These are phyloP conservation scores for Dendroctonus valens DNA, from an alignment of 1,140 invertebrate genomes.

Conservation along the genomic window DNA sequence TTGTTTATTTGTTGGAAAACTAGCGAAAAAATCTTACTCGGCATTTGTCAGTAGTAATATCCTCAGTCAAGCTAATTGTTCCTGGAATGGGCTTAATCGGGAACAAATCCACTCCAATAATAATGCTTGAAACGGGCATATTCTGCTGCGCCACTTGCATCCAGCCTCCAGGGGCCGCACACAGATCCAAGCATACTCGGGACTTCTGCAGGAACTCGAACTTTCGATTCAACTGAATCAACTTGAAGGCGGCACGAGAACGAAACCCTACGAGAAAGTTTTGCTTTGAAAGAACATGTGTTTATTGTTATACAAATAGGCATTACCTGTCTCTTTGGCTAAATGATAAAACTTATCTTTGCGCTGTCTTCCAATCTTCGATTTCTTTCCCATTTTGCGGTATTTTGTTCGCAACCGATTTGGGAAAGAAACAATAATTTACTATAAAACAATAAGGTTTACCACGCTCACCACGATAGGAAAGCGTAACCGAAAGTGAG, in stretches of 20 bases:
- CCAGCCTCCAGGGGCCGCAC: slow-evolving; percentile 99
- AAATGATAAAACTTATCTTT: slow-evolving; percentile 98
- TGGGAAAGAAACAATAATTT: not conserved
- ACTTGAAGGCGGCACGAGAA: slow-evolving; percentile 97
- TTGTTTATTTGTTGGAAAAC: too few relatives aligned
- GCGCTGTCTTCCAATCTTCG: slow-evolving; percentile 95
- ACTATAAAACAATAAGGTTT: not conserved
- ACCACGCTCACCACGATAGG: not conserved
- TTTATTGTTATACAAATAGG: not conserved
- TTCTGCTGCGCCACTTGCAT: slow-evolving; percentile 99
- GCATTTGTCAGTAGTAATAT: slow-evolving; percentile 96
- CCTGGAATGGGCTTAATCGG: slow-evolving; percentile 92
- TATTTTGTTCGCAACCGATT: not conserved
- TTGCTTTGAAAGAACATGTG: slow-evolving; percentile 1
- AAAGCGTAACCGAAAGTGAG: too few relatives aligned
- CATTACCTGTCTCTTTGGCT: slow-evolving; percentile 94
- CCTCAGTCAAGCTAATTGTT: slow-evolving; percentile 85
- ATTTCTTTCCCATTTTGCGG: slow-evolving; percentile 87
- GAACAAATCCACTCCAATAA: slow-evolving; percentile 93
- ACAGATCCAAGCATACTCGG: slow-evolving; percentile 94
- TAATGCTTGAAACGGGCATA: slow-evolving; percentile 95
- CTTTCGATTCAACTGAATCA: slow-evolving; percentile 96
- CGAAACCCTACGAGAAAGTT: slow-evolving; percentile 68
- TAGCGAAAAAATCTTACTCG: too few relatives aligned
- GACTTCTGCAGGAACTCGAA: slow-evolving; percentile 97